Base-by-base conservation (phyloP, 1,140 invertebrate genomes). In the Trialeurodes vaporariorum region DNA sequence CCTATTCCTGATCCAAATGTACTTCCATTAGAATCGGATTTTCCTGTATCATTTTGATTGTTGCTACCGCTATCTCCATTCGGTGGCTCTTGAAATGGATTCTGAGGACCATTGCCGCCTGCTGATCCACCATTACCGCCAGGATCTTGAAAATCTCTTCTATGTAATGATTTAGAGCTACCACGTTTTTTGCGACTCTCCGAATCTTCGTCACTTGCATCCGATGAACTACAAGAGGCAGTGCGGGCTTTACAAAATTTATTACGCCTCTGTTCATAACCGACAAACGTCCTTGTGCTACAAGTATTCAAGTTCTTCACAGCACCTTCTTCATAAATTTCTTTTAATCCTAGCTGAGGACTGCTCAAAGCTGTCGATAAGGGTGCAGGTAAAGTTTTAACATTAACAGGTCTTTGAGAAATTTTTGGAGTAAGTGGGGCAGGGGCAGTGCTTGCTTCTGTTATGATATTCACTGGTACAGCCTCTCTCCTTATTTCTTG, bases 141-240 rank as follows among this genome's bases (percentile, higher is more conserved):
- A 21, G 83, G 84, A 79, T 87, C 86, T 72, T 88, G 71, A 24
- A 69, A 66, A 49, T 73, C 70, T 17, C 69, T 70, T 26, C 70
- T 64, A 26, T 69, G 65, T 25, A 75, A 23, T 21, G 70, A 71
- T 25, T 71, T 72, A 12, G 65, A 71, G 64, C 72, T 72, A n/a
- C 72, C 71, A 26, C 88, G 79, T 72, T 92, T 92, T 74, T 91
- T 90, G 23, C 88, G 83, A 61, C 83, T 83, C 75, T 94, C 91
- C 58, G 88, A 90, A 73, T 95, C 93, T 77, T 94, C 92, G 76
- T 96, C 93, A 62, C 91, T 93, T 2, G 92, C 89, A 75, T 94
- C 92, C 0, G 92, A 94, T 63, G 91, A 91, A 71, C 90, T 92
- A 74, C 92, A 93, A 5, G 90, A 93, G 1, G 92, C 88, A 5